Conservation (phyloP, 2,888 invertebrate species). For the Tenthredo distinguenda region DNA sequence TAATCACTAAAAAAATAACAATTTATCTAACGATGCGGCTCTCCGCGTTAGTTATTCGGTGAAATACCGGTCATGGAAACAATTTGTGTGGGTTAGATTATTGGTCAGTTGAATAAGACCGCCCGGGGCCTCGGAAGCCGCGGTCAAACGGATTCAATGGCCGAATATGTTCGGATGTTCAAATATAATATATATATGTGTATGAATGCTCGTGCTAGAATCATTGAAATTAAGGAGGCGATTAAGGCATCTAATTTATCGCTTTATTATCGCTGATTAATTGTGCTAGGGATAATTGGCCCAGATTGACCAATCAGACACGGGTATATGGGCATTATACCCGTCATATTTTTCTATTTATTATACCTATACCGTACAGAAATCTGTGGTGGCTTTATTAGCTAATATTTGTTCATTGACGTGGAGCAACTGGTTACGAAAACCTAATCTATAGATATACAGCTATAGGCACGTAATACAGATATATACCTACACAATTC, state of each 20-base stretch:
- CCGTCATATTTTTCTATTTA: slow-evolving; percentile 39
- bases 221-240: slow-evolving; percentile 48
- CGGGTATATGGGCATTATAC: background rate
- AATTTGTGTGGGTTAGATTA: slow-evolving; percentile 42
- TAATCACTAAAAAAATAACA: background rate
- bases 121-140: slow-evolving; percentile 48
- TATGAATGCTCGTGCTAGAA: slow-evolving; percentile 34
- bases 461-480: background rate
- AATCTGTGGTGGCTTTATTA: slow-evolving; percentile 17
- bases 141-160: slow-evolving; percentile 44
- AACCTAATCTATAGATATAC: background rate
- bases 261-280: slow-evolving; percentile 52
- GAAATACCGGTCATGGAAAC: background rate
- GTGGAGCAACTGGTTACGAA: slow-evolving; percentile 29
- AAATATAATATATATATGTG: background rate
- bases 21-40: background rate
- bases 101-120: slow-evolving; percentile 42
- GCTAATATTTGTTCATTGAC: slow-evolving; percentile 16
- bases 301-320: slow-evolving; percentile 40
- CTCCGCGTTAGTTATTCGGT: background rate
- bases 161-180: slow-evolving; percentile 32
- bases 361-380: background rate
- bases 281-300: slow-evolving; percentile 40
- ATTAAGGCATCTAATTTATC: slow-evolving; percentile 50
- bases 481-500: background rate